Evolutionary conservation across 2,797 vertebrate genomes (phyloP), one percentile per base, ranked within the genome.

Genomic region (Brotula barbata): DNA sequence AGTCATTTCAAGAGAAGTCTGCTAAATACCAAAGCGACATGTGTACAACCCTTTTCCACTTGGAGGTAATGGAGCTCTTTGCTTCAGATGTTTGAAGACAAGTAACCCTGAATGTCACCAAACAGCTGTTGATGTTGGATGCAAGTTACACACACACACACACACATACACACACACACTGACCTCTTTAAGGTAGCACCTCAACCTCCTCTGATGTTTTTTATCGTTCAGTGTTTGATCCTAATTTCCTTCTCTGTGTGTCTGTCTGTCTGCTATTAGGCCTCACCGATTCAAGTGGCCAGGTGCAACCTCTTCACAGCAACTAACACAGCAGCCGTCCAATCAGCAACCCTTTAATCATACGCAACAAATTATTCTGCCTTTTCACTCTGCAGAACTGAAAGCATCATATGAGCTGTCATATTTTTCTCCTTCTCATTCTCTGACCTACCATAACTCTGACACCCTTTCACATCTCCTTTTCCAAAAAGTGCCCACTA

Each of bases 251-350:
- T 60, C 57, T 57, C 28, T 8, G 13, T 36, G 34, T 36, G 34
- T 10, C 9, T 58, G 55, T 41, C 42, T 57, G 58, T 64, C 54
- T 56, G 31, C 46, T 63, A 59, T 80, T 25, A 3, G 73, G 57
- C 54, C 22, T 13, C 23, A 49, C 48, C 70, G 61, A 53, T 62
- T 84, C 72, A 73, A 87, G 71, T 71, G 75, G 73, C 80, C 85
- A 89, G 78, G 71, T 88, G 85, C 60, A 73, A 58, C 64, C 77
- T 82, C 77, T 84, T 78, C 58, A 75, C 46, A 58, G 51, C 1
- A 13, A 40, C 77, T 64, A 77, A 71, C 65, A 75, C 68, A 72
- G 71, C 60, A 62, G 62, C 59, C 56, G 64, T 80, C 53, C 52
- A 64, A 75, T 55, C 64, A 53, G 64, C 62, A 69, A 36, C 46